These are phyloP conservation scores for Nipponacmea schrenckii DNA, from an alignment of 2,888 invertebrate genomes.

Conservation along the genomic window DNA sequence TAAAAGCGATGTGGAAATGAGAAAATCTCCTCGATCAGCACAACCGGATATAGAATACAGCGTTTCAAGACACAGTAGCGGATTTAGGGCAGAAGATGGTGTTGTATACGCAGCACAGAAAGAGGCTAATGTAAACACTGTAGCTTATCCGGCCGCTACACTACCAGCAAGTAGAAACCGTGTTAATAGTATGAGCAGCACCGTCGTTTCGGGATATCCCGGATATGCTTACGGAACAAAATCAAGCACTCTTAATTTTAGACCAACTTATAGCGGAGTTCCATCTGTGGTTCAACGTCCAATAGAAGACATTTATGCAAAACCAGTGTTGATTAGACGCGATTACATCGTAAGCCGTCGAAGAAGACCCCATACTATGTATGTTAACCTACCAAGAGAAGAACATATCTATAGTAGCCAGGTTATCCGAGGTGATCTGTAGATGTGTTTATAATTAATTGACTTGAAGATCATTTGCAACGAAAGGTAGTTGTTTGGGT, in stretches of 20 bases:
- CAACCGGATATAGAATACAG: neutral
- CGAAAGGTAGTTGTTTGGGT: no score
- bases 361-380: neutral
- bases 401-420: neutral
- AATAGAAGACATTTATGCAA: constrained; percentile 17
- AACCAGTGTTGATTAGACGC: neutral
- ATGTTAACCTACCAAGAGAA: neutral
- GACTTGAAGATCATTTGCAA: no score
- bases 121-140: neutral
- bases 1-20: neutral
- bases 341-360: neutral
- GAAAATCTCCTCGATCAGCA: neutral
- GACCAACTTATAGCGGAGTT: neutral
- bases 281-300: constrained; percentile 14
- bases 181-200: neutral
- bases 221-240: neutral
- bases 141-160: neutral
- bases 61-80: neutral
- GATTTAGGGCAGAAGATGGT: neutral
- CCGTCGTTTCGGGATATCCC: neutral
- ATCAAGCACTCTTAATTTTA: neutral
- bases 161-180: neutral
- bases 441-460: no score
- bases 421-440: neutral
- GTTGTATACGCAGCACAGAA: neutral